Percentiles rank a stretch among this genome's conserved stretches.
phyloP scores from a whole-genome alignment of 1,140 invertebrate species.

The Trypoxylus dichotomus region DNA sequence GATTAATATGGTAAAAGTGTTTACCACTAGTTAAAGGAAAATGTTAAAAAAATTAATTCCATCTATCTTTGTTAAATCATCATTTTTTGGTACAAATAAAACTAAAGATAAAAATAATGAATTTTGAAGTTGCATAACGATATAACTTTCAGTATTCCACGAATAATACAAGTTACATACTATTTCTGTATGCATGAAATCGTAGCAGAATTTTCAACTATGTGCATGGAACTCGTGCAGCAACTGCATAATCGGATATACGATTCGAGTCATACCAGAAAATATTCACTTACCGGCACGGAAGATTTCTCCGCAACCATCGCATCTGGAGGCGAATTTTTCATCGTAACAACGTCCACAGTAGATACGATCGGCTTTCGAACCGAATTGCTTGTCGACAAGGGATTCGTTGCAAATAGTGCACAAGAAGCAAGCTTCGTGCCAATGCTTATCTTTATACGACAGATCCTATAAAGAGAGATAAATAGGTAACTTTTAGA shows the following conservation, averaged over 20 bases:
- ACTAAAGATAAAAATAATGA: too few species aligned
- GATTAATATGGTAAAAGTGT: too few species aligned
- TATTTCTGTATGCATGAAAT: too few species aligned
- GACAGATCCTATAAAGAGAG: constrained; percentile 86
- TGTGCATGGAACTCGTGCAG: too few species aligned
- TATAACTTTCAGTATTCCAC: too few species aligned
- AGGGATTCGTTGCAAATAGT: constrained; percentile 95
- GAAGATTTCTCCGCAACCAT: constrained; percentile 98
- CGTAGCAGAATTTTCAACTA: too few species aligned
- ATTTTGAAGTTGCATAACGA: too few species aligned
- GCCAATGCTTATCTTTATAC: constrained; percentile 99
- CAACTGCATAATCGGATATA: background rate
- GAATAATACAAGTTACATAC: too few species aligned
- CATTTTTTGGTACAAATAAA: too few species aligned
- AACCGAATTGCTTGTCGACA: constrained; percentile 99
- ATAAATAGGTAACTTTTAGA: background rate
- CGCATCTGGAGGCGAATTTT: constrained; percentile 97
- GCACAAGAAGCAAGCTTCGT: constrained; percentile 98
- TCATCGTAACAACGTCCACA: constrained; percentile 99
- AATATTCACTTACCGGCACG: constrained; percentile 81
- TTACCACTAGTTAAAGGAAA: too few species aligned
- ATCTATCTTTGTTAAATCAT: too few species aligned
- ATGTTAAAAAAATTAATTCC: too few species aligned
- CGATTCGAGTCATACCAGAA: background rate
- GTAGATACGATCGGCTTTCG: constrained; percentile 96